Base-by-base conservation (phyloP, 1,140 invertebrate genomes). In the Bombus confusus region DNA sequence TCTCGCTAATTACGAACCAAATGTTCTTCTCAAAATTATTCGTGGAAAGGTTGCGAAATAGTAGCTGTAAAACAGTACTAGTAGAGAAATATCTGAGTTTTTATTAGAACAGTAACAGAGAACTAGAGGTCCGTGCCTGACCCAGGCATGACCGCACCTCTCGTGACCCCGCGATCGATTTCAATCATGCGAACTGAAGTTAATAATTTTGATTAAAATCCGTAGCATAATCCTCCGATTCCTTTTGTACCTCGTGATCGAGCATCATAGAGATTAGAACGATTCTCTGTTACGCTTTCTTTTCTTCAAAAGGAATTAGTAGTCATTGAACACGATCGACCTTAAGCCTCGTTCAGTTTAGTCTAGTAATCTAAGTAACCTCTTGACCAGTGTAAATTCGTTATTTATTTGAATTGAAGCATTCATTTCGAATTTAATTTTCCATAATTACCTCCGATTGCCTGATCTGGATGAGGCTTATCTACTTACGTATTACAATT, bases 201-300 rank as follows among this genome's bases (percentile, higher is more conserved):
- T 77, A 64, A 78, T 78, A 8, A 47, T 64, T 43, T 34, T 0
- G 39, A 79, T 68, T 9, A 22, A 18, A 79, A 34, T 68, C 77
- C 28, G 1, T n/a, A 28, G 52, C 37, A 25, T 34, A 39, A 59
- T 62, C 22, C 15, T 9, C 22, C 25, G 34, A 76, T 28, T 28
- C 31, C 22, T 25, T 57, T 15, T 12, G 31, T 12, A 37, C 13
- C 74, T 57, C 47, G n/a, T 37, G 31, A 75, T 59, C 12, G 10
- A 13, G 13, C 13, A 15, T 52, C 1, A 28, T 1, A 12, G 37
- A 72, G n/a, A 25, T 13, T 25, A 52, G 12, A 28, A 57, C 25
- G 1, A 57, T 76, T 37, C n/a, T 28, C 52, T 37, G 4, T 8
- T 2, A 37, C 31, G 6, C 75, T 59, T 62, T 77, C 75, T 41